phyloP scores from a whole-genome alignment of 2,888 invertebrate genomes.

The Ennomos erosarius region DNA sequence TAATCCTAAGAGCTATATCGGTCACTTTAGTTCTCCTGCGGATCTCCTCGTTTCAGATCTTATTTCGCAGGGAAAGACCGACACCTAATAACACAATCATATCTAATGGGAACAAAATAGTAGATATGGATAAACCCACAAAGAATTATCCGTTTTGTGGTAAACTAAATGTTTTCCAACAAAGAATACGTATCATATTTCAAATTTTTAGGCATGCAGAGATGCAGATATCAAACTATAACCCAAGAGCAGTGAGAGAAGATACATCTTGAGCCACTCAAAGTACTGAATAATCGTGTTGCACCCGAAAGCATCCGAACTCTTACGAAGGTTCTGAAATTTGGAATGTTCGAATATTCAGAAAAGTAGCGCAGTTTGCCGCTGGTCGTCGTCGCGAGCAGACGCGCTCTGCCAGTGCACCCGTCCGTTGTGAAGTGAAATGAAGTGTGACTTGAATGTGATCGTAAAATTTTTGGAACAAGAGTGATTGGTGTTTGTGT shows the following conservation, averaged over 20 bases:
- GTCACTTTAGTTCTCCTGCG: too few relatives aligned
- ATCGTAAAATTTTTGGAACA: slow-evolving; percentile 41
- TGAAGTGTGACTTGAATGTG: slow-evolving; percentile 54
- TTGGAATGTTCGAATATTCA: slow-evolving; percentile 50
- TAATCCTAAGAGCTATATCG: too few relatives aligned
- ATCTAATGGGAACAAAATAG: too few relatives aligned
- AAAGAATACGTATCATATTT: slow-evolving; percentile 18
- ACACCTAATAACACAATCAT: too few relatives aligned
- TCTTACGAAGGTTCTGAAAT: slow-evolving; percentile 57
- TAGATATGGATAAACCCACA: too few relatives aligned
- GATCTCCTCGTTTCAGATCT: too few relatives aligned
- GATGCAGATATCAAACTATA: slow-evolving; percentile 48
- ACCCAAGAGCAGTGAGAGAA: slow-evolving; percentile 31
- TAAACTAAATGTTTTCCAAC: too few relatives aligned
- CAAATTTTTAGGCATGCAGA: slow-evolving; percentile 45
- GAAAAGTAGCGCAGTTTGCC: slow-evolving; percentile 59
- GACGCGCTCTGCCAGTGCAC: slow-evolving; percentile 44
- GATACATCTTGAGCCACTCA: slow-evolving; percentile 44
- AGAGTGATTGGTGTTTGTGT: slow-evolving; percentile 30
- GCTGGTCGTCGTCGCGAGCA: slow-evolving; percentile 48
- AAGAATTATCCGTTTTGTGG: too few relatives aligned
- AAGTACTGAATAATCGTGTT: slow-evolving; percentile 51
- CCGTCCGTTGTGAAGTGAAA: slow-evolving; percentile 56
- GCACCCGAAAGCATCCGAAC: slow-evolving; percentile 57
- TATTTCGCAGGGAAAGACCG: too few relatives aligned